Base-by-base conservation (phyloP, 2,888 invertebrate genomes). In the Clunio marinus region DNA sequence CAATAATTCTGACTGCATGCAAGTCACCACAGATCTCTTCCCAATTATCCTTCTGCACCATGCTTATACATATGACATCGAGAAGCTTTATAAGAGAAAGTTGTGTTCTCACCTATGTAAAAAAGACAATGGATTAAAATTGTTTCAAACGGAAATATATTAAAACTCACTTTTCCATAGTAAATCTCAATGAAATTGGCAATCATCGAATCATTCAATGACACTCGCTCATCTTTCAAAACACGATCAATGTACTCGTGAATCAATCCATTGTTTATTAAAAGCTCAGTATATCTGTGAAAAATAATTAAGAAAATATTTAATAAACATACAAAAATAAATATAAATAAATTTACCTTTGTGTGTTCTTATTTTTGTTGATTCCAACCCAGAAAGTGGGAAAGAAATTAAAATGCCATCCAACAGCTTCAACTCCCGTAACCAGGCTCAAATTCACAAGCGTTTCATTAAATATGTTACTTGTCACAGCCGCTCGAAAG, bases 311-410 rank as follows among this genome's bases (percentile, higher is more conserved):
- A 72, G 45, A 57, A 17, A 60, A 70, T 22, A 41, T 24, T 20
- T 60, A 17, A 22, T 51, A n/a, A 27, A 27, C 60, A 45, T 46
- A 17, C 15, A 32, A 45, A 65, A 62, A 1, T 41, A 35, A 51
- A 17, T 55, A 27, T 35, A 46, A 17, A 46, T 41, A 28, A 55
- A 74, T 76, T 74, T 69, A 78, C 78, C 78, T 78, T 72, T 78
- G 76, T 58, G 79, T 79, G 71, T 75, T 76, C 70, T 77, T 77
- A 46, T 77, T 78, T 71, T 88, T 85, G 74, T 89, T 87, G 65
- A 95, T 90, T 76, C 95, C 95, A 70, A 91, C 83, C 96, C 95
- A 96, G 74, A 96, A 85, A 74, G 93, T 89, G 15, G 96, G 93
- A 79, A 96, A 96, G 76, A 89, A 87, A 70, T 88, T 90, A 75